These are phyloP conservation scores for Epinephelus moara DNA, from an alignment of 2,113 vertebrate genomes.

Conservation along the genomic window DNA sequence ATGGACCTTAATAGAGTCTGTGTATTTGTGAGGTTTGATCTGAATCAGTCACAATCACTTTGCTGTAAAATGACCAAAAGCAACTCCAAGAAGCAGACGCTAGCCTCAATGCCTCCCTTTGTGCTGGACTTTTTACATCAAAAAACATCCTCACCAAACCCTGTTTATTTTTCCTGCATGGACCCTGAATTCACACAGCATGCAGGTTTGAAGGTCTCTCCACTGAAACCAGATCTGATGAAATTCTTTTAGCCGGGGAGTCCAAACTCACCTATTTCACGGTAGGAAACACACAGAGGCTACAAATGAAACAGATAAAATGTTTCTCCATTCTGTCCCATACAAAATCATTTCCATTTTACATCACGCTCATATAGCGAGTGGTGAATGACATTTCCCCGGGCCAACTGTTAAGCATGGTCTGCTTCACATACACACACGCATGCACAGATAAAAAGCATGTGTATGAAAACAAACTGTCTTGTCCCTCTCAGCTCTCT, in stretches of 20 bases:
- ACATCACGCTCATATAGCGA: constrained; percentile 52
- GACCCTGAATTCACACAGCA: background rate
- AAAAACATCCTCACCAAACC: constrained; percentile 9
- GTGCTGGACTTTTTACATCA: background rate
- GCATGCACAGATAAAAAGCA: constrained; percentile 41
- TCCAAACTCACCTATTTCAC: constrained; percentile 61
- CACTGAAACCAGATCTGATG: constrained; percentile 49
- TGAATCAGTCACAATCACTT: constrained; percentile 7
- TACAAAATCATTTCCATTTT: constrained; percentile 61
- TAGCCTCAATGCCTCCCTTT: background rate
- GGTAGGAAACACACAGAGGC: constrained; percentile 52
- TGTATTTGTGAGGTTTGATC: background rate
- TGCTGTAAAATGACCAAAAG: background rate
- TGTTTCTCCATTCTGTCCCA: constrained; percentile 39
- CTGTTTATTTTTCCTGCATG: too few relatives aligned
- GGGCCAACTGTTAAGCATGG: constrained; percentile 69
- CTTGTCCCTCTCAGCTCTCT: constrained; percentile 48
- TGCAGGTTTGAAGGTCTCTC: constrained; percentile 35
- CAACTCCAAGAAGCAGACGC: background rate
- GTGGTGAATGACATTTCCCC: constrained; percentile 73
- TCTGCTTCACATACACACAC: constrained; percentile 49
- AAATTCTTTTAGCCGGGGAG: constrained; percentile 39
- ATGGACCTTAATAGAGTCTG: background rate
- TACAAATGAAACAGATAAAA: constrained; percentile 65
- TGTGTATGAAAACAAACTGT: constrained; percentile 50